Evolutionary conservation across 2,888 invertebrate genomes (phyloP).

Genomic region (Stenurella melanura): DNA sequence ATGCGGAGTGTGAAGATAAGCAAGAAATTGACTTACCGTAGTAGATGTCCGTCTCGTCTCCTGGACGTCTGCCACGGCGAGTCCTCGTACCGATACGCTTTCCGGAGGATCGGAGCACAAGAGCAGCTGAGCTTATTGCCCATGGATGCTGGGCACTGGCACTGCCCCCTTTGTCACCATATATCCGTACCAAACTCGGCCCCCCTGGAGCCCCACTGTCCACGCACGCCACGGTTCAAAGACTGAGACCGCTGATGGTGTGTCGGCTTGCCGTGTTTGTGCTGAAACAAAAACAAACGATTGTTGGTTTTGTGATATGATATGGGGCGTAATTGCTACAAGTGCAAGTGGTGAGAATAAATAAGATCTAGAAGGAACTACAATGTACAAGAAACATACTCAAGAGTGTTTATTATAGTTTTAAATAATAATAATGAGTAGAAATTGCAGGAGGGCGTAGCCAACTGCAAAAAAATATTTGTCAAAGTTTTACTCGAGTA

Average conservation of each 20-base stretch:
- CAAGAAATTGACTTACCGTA: constrained; percentile 78
- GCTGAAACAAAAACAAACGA: constrained; percentile 74
- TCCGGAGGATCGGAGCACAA: constrained; percentile 96
- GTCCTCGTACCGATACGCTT: constrained; percentile 97
- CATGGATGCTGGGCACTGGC: constrained; percentile 81
- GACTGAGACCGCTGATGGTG: constrained; percentile 86
- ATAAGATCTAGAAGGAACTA: too few relatives aligned
- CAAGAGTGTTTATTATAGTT: too few relatives aligned
- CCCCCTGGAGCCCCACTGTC: constrained; percentile 68
- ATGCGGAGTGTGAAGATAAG: too few relatives aligned
- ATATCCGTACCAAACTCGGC: constrained; percentile 76
- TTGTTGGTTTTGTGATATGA: background rate
- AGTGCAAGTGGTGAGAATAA: background rate
- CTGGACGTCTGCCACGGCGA: constrained; percentile 95
- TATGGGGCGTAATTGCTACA: background rate
- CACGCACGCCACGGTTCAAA: constrained; percentile 80
- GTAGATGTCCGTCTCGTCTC: constrained; percentile 89
- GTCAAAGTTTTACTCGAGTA: too few relatives aligned
- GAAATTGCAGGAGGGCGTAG: too few relatives aligned
- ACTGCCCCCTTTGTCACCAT: constrained; percentile 79
- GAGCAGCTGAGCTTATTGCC: constrained; percentile 98
- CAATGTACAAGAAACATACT: too few relatives aligned
- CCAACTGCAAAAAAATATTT: too few relatives aligned
- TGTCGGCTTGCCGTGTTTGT: constrained; percentile 73
- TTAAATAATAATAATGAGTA: too few relatives aligned